A percentile compares a stretch with the other conserved stretches of the same genome.
phyloP scores from a whole-genome alignment of 2,888 invertebrate species.

The Hemicrepidius hirtus region DNA sequence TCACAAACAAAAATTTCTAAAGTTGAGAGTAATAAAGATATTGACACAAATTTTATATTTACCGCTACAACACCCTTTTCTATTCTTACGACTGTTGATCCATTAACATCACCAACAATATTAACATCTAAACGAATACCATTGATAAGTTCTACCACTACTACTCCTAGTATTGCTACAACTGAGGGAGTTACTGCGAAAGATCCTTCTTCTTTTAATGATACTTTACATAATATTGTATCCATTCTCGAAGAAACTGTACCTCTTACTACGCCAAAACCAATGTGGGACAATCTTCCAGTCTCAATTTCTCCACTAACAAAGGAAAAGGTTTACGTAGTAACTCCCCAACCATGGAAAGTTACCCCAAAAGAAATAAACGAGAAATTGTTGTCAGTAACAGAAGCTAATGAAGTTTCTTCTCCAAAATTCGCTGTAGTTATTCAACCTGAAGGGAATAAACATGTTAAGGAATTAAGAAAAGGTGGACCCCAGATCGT shows the following conservation, averaged over 20 bases:
- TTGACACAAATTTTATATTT: conserved; percentile 65
- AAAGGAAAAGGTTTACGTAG: conserved; percentile 88
- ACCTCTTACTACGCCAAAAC: conserved; percentile 65
- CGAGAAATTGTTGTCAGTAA: conserved; percentile 59
- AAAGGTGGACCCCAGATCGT: conserved; percentile 60
- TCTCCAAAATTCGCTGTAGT: conserved; percentile 65
- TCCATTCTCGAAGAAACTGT: conserved; percentile 57
- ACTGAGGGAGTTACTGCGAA: not conserved
- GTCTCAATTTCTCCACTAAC: conserved; percentile 85
- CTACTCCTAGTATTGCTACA: too few species aligned
- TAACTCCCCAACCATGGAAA: conserved; percentile 83
- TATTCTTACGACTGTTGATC: conserved; percentile 44
- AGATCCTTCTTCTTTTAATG: not conserved
- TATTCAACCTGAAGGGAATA: conserved; percentile 49
- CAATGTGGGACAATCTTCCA: conserved; percentile 80
- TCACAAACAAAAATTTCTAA: conserved; percentile 62
- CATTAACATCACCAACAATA: conserved; percentile 32
- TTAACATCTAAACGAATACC: not conserved
- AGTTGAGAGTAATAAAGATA: conserved; percentile 57
- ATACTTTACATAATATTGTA: not conserved
- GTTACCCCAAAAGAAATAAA: conserved; percentile 68
- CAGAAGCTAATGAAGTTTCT: conserved; percentile 69
- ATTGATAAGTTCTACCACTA: not conserved
- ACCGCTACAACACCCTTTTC: conserved; percentile 53
- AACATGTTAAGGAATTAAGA: conserved; percentile 35